A percentile compares a stretch with the other conserved stretches of the same genome.
Evolutionary conservation across 30 jellyfish, hydroid and myxozoan genomes (phyloP).

Genomic region (Turritopsis dohrnii): DNA sequence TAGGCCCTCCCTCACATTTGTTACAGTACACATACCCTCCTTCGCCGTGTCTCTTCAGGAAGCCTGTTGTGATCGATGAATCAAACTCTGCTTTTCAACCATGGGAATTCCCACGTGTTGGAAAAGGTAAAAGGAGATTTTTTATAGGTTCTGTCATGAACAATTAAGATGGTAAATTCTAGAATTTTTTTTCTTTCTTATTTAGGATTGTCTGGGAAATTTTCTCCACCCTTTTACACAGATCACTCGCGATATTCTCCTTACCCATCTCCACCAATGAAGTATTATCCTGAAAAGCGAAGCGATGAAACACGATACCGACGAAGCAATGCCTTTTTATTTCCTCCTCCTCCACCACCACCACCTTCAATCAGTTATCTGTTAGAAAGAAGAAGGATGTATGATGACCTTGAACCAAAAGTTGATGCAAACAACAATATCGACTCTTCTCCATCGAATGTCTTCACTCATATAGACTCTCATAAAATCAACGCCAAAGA

Average conservation of each 20-base stretch:
- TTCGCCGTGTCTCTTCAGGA: slow-evolving; percentile 10
- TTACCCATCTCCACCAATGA: slow-evolving; percentile 27
- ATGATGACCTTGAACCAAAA: slow-evolving; percentile 17
- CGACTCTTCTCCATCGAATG: background rate
- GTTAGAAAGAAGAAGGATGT: slow-evolving; percentile 2
- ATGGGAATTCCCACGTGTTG: background rate
- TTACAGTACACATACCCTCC: background rate
- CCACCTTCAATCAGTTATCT: slow-evolving; percentile 23
- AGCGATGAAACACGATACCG: background rate
- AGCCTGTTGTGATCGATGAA: slow-evolving; percentile 5
- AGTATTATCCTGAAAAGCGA: slow-evolving; percentile 11
- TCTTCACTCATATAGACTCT: background rate
- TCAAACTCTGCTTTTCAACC: slow-evolving; percentile 9
- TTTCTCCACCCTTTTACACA: background rate
- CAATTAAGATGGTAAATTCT: no score
- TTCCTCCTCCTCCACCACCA: slow-evolving; percentile 12
- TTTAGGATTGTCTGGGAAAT: background rate
- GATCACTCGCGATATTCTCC: slow-evolving; percentile 22
- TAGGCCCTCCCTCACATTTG: slow-evolving; percentile 6
- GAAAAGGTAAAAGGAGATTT: slow-evolving; percentile 5
- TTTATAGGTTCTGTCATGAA: no score
- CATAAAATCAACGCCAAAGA: background rate
- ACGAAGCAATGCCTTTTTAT: background rate
- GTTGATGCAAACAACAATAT: slow-evolving; percentile 11
- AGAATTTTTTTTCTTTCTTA: no score